Evolutionary conservation across 1,140 invertebrate genomes (phyloP).

Genomic region (Leucophenga varia): DNA sequence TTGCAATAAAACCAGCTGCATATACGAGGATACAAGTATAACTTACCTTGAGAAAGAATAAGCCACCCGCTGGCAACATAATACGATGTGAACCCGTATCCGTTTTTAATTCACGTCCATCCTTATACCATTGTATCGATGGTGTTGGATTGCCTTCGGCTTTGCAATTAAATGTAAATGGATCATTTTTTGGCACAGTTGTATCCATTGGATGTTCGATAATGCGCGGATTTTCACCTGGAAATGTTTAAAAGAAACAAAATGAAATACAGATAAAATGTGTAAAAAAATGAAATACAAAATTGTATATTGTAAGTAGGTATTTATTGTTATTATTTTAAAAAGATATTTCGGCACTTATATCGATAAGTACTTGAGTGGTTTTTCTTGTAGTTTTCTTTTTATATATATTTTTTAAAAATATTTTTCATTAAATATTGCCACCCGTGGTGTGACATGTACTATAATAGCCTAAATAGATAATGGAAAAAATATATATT

Average conservation of each 20-base stretch:
- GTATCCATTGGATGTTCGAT: conserved; percentile 74
- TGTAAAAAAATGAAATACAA: conserved; percentile 3
- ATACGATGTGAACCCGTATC: conserved; percentile 60
- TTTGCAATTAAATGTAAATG: conserved; percentile 68
- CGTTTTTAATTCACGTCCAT: conserved; percentile 61
- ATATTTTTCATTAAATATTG: too few relatives aligned
- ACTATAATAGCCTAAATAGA: too few relatives aligned
- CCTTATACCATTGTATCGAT: conserved; percentile 67
- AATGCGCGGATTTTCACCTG: conserved; percentile 69
- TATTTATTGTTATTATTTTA: background rate
- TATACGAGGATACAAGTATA: too few relatives aligned
- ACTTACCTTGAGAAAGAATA: conserved; percentile 74
- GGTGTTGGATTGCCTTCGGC: conserved; percentile 68
- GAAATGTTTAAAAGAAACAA: conserved; percentile 7
- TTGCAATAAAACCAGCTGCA: too few relatives aligned
- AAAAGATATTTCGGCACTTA: background rate
- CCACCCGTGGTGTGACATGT: too few relatives aligned
- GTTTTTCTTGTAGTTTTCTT: background rate
- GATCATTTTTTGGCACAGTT: conserved; percentile 70
- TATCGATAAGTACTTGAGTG: conserved; percentile 12
- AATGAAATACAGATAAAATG: conserved; percentile 4
- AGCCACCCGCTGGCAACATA: conserved; percentile 66
- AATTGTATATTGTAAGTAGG: background rate
- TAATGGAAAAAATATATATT: too few relatives aligned
- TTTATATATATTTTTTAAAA: too few relatives aligned